phyloP scores from a whole-genome alignment of 2,888 invertebrate genomes.

The Drosophila demipolita region DNA sequence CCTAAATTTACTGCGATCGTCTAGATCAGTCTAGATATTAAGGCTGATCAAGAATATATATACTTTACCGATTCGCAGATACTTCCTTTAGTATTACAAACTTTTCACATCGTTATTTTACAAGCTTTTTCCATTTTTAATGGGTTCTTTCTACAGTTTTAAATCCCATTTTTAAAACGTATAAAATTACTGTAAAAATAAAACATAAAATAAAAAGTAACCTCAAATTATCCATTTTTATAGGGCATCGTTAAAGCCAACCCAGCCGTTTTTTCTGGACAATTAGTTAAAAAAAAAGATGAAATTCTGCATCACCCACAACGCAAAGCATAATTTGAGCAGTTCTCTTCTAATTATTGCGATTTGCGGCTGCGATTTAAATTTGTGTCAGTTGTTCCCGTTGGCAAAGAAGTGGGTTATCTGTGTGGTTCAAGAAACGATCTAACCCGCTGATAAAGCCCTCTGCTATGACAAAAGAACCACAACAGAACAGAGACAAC shows the following conservation, averaged over 20 bases:
- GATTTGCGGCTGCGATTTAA: constrained; percentile 55
- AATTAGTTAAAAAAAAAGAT: constrained; percentile 27
- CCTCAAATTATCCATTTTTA: background rate
- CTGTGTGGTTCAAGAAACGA: constrained; percentile 61
- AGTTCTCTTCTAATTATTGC: constrained; percentile 57
- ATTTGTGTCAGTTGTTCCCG: constrained; percentile 57
- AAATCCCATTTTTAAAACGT: background rate
- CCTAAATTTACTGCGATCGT: background rate
- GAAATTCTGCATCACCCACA: constrained; percentile 13
- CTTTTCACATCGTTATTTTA: background rate
- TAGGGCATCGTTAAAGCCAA: background rate
- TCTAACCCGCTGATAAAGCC: constrained; percentile 44
- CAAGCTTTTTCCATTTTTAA: background rate
- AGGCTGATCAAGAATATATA: background rate
- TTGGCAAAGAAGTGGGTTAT: constrained; percentile 60
- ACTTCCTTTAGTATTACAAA: rapidly evolving
- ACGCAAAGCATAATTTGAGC: background rate
- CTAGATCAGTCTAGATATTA: background rate
- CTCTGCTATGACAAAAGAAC: constrained; percentile 37
- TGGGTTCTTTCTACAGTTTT: background rate
- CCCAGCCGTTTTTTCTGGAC: constrained; percentile 42
- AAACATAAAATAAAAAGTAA: background rate
- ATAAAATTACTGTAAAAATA: background rate
- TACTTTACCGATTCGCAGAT: background rate
- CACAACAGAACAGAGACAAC: constrained; percentile 17